A percentile compares a stretch with the other conserved stretches of the same genome.
phyloP scores from a whole-genome alignment of 2,113 vertebrate species.

The Chionomys nivalis region DNA sequence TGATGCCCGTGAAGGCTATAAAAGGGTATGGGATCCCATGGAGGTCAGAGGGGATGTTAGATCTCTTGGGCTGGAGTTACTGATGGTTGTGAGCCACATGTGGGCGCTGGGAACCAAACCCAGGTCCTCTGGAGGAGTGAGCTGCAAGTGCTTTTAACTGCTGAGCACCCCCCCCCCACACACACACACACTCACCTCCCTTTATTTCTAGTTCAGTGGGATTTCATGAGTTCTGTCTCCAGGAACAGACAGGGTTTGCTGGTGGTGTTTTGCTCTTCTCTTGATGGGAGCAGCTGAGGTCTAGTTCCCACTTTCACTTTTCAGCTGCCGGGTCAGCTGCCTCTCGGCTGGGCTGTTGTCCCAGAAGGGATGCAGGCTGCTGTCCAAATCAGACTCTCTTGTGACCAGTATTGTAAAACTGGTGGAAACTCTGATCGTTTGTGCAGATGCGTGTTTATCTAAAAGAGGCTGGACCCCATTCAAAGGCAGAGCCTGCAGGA shows the following conservation, averaged over 20 bases:
- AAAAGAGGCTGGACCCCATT: conserved; percentile 66
- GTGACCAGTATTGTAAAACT: conserved; percentile 65
- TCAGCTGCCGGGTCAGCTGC: neutral
- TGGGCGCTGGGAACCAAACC: neutral
- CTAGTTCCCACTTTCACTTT: conserved; percentile 28
- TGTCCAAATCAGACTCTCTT: conserved; percentile 64
- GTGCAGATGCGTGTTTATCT: conserved; percentile 78
- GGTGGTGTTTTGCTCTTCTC: neutral
- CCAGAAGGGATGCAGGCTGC: conserved; percentile 54
- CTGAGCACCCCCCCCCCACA: neutral
- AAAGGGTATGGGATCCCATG: too few relatives aligned
- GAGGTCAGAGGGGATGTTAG: neutral
- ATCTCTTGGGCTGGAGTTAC: neutral
- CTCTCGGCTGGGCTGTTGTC: conserved; percentile 23
- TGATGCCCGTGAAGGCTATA: too few relatives aligned
- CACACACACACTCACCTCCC: too few relatives aligned
- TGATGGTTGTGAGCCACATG: neutral
- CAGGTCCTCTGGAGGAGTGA: neutral
- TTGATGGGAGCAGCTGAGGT: neutral
- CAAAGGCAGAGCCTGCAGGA: conserved; percentile 64
- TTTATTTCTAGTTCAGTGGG: neutral
- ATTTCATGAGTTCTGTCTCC: neutral
- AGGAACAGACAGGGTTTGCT: neutral
- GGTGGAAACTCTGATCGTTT: conserved; percentile 79
- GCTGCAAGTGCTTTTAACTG: neutral